Evolutionary conservation across 1,140 invertebrate genomes (phyloP).

Genomic region (Whitmania pigra): DNA sequence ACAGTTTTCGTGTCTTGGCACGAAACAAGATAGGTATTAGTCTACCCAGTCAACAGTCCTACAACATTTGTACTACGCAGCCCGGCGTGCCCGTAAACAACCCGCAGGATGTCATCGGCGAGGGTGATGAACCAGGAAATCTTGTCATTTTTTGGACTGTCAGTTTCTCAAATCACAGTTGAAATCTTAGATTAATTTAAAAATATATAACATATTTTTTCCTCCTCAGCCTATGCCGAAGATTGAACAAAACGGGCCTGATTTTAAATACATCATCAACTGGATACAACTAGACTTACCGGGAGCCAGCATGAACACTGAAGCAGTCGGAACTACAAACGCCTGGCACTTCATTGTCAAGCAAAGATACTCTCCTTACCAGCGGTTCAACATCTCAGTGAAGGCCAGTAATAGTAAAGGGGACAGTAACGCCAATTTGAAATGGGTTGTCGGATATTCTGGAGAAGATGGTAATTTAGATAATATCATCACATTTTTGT

Average conservation of each 20-base stretch:
- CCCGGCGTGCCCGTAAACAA: conserved; percentile 82
- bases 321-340: conserved; percentile 19
- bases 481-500: not conserved
- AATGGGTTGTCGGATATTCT: conserved; percentile 72
- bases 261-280: conserved; percentile 77
- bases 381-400: conserved; percentile 78
- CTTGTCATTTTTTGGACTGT: conserved; percentile 87
- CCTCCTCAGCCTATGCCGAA: conserved; percentile 69
- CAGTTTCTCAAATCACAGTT: conserved; percentile 32
- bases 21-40: conserved; percentile 85
- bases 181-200: not conserved
- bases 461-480: conserved; percentile 61
- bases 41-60: conserved; percentile 63
- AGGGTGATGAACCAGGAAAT: conserved; percentile 72
- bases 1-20: conserved; percentile 85
- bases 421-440: conserved; percentile 61
- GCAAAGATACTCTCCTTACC: conserved; percentile 74
- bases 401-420: conserved; percentile 78
- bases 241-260: conserved; percentile 87
- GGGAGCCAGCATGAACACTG: conserved; percentile 17
- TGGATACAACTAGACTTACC: conserved; percentile 63
- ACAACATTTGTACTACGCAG: conserved; percentile 64
- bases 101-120: conserved; percentile 81
- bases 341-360: conserved; percentile 47
- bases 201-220: not conserved